Percentiles rank a stretch among this genome's conserved stretches.
Evolutionary conservation across 2,888 invertebrate species (phyloP).

Genomic region (Drosophila trichaetosa): DNA sequence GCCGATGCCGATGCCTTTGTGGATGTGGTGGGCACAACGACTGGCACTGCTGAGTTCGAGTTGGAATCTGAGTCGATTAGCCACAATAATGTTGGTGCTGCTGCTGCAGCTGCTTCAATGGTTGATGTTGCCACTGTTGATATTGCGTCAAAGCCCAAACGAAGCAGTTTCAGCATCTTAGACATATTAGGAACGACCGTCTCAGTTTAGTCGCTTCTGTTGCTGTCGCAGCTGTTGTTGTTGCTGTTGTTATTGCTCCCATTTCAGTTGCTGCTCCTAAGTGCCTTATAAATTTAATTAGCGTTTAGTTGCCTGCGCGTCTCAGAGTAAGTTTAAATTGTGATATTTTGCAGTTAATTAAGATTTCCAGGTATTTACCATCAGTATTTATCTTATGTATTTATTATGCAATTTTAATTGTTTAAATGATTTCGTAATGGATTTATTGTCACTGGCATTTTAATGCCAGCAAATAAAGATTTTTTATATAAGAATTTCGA

Average conservation of each 20-base stretch:
- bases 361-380: conserved; percentile 75
- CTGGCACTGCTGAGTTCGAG: conserved; percentile 34
- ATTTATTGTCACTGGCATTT: conserved; percentile 74
- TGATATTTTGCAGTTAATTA: conserved; percentile 79
- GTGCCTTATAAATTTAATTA: conserved; percentile 76
- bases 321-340: conserved; percentile 64
- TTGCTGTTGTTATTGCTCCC: conserved; percentile 48
- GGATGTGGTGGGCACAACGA: conserved; percentile 74
- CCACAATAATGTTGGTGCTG: conserved; percentile 9
- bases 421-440: conserved; percentile 75
- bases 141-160: conserved; percentile 67
- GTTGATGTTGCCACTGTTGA: conserved; percentile 2
- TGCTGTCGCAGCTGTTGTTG: not conserved
- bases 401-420: conserved; percentile 80
- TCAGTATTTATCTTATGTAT: conserved; percentile 75
- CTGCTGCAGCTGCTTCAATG: conserved; percentile 9
- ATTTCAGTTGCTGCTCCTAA: conserved; percentile 51
- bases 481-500: conserved; percentile 35
- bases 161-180: conserved; percentile 83
- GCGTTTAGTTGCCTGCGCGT: conserved; percentile 57
- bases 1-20: conserved; percentile 74
- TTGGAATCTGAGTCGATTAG: conserved; percentile 51
- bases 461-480: conserved; percentile 67
- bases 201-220: conserved; percentile 46
- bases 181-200: conserved; percentile 80